Conservation (phyloP, 2,113 vertebrate species). For the Equus przewalskii region DNA sequence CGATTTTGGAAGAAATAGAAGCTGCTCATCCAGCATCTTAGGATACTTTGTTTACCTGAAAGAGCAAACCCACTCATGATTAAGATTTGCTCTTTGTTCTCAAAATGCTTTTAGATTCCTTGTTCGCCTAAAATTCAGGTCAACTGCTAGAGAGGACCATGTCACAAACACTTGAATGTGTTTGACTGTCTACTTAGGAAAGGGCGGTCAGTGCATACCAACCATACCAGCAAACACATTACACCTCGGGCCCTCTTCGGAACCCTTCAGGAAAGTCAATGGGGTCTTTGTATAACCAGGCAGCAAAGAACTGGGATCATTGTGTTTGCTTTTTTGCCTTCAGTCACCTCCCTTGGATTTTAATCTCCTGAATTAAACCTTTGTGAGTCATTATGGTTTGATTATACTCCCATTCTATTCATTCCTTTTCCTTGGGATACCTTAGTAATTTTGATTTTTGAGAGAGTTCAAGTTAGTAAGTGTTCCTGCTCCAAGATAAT, state of each 20-base stretch:
- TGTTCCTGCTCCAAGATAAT: not conserved
- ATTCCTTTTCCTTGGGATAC: conserved; percentile 14
- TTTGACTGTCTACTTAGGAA: conserved; percentile 39
- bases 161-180: conserved; percentile 11
- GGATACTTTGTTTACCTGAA: not conserved
- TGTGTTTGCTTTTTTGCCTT: conserved; percentile 11
- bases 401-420: not conserved
- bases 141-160: not conserved
- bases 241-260: not conserved
- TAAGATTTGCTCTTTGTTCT: not conserved
- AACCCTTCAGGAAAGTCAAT: conserved; percentile 14
- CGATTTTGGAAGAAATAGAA: not conserved
- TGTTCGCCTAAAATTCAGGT: not conserved
- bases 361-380: conserved; percentile 25
- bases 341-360: conserved; percentile 19
- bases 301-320: not conserved
- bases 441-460: conserved; percentile 40
- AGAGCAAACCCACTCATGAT: not conserved
- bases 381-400: conserved; percentile 2
- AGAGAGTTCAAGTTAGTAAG: not conserved
- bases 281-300: conserved; percentile 57
- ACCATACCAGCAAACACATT: not conserved
- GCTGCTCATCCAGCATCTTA: not conserved
- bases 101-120: not conserved
- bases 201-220: not conserved